Evolutionary conservation across 2,113 vertebrate species (phyloP), one percentile per base, ranked within the genome.

Genomic region (Atrichornis clamosus): DNA sequence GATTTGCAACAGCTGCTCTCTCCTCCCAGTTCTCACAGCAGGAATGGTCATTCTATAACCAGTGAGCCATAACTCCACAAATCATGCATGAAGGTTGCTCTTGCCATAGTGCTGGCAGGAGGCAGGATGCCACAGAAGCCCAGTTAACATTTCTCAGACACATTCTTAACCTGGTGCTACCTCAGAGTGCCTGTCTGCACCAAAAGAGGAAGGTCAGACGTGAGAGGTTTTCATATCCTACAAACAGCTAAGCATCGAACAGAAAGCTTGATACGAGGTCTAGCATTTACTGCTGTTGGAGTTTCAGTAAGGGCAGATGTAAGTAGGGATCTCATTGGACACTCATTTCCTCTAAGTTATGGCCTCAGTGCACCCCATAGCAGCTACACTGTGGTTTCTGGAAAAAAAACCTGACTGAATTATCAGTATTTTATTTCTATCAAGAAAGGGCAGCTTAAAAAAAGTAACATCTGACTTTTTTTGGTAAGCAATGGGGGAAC

Each of bases 1-100:
- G 72, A 92, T 84, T 80, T 93, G 42, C 83, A 88, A 56, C 83
- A 93, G 78, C 92, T 93, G 78, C 85, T 92, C 67, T 58, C 58
- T 68, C 64, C 46, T 73, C 44, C 59, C 70, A 58, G 82, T 84
- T 56, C 47, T 81, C 73, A 18, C 1, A 0, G 74, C 76, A 69
- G 63, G 83, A 74, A 67, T 32, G 64, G 79, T 86, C 86, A 84
- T 93, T 89, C 56, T 55, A 14, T 6, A 74, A 50, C 18, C 52
- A 65, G 21, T 20, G 55, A 97, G 80, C 59, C 68, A 26, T 44
- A 74, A 74, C 55, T 67, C 59, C 55, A 77, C 79, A 92, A 86
- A 86, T 74, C 72, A 70, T 23, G 42, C 86, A 74, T 81, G 88
- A 91, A 90, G 67, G 75, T 74, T 92, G 88, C 85, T 88, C 42